Conservation (phyloP, 2,113 vertebrate species). For the Scomber colias region DNA sequence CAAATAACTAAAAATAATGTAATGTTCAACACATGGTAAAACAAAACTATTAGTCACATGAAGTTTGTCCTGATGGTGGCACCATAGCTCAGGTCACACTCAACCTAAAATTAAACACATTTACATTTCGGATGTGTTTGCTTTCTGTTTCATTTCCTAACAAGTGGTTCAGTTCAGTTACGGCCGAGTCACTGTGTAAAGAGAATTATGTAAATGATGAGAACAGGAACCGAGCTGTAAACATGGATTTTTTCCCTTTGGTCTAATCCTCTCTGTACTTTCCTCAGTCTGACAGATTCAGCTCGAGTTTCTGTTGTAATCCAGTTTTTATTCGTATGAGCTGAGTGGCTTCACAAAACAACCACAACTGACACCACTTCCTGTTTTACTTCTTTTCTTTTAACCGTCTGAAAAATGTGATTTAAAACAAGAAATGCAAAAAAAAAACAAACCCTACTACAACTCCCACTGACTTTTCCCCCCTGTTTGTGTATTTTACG, state of each 20-base stretch:
- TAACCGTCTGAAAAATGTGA: not conserved
- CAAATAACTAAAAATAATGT: too few species aligned
- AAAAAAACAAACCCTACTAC: too few species aligned
- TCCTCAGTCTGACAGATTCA: not conserved
- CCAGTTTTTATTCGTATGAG: not conserved
- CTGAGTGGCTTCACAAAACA: conserved; percentile 14
- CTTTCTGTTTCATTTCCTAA: conserved; percentile 38
- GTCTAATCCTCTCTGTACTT: conserved; percentile 24
- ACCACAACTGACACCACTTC: not conserved
- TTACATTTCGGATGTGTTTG: not conserved
- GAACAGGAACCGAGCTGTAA: not conserved
- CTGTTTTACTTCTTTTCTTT: not conserved
- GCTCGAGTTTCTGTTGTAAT: not conserved
- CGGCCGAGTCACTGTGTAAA: too few species aligned
- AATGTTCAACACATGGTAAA: too few species aligned
- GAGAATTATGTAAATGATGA: not conserved
- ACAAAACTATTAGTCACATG: not conserved
- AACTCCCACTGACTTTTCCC: too few species aligned
- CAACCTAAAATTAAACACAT: not conserved
- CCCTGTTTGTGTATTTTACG: too few species aligned
- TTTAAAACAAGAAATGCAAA: too few species aligned
- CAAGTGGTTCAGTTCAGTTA: not conserved
- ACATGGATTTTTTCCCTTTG: not conserved
- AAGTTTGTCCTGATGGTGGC: not conserved
- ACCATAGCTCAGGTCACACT: not conserved